Conservation (phyloP, 2,113 vertebrate genomes). For the Phaetusa simplex region DNA sequence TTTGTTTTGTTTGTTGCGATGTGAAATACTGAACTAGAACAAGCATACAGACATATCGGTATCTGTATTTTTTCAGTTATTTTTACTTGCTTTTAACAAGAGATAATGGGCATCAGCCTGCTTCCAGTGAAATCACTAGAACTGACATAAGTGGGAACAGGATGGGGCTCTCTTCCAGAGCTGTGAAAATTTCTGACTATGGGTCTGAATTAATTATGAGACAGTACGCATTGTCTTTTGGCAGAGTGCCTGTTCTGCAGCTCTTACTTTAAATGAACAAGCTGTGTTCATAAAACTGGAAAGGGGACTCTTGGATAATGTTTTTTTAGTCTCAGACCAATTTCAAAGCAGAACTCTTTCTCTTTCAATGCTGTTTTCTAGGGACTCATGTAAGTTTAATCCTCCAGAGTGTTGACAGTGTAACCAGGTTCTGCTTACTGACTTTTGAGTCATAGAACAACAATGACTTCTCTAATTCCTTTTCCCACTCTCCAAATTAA, state of each 20-base stretch:
- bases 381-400: constrained; percentile 32
- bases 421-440: constrained; percentile 42
- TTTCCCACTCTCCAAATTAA: constrained; percentile 39
- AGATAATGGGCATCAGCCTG: not conserved
- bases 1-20: not conserved
- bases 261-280: constrained; percentile 39
- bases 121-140: constrained; percentile 19
- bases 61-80: not conserved
- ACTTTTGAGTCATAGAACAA: constrained; percentile 27
- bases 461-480: constrained; percentile 41
- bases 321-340: constrained; percentile 43
- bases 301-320: constrained; percentile 23
- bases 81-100: constrained; percentile 19
- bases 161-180: constrained; percentile 25
- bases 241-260: constrained; percentile 35
- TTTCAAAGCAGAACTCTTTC: constrained; percentile 38
- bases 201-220: constrained; percentile 43
- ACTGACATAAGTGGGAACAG: constrained; percentile 19
- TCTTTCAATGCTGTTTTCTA: constrained; percentile 16
- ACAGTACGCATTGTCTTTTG: constrained; percentile 27
- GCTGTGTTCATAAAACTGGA: constrained; percentile 35
- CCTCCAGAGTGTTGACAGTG: constrained; percentile 8
- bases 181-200: constrained; percentile 40
- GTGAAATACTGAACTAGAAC: constrained; percentile 15
- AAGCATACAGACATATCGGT: not conserved